phyloP scores from a whole-genome alignment of 2,888 invertebrate genomes.

The Nemotelus pantherinus region DNA sequence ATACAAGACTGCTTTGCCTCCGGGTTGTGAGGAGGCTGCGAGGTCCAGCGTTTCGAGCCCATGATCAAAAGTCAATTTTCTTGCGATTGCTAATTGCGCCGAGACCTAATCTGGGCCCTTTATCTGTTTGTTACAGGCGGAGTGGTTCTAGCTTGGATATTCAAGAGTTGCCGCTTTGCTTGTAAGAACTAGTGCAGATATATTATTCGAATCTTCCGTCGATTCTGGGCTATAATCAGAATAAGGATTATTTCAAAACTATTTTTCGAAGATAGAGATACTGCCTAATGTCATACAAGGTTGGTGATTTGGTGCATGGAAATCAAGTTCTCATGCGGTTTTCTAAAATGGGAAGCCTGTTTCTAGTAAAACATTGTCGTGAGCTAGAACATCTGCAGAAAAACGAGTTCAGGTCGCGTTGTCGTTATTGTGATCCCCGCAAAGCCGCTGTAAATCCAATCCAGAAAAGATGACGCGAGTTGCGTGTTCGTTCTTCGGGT shows the following conservation, averaged over 20 bases:
- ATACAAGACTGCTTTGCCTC: background rate
- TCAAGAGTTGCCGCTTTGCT: background rate
- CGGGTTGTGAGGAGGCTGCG: background rate
- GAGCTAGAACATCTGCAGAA: background rate
- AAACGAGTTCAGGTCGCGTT: slow-evolving; percentile 16
- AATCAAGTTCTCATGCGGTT: too few species aligned
- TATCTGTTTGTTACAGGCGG: background rate
- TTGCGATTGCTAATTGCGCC: slow-evolving; percentile 29
- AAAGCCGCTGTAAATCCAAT: slow-evolving; percentile 7
- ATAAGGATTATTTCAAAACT: too few species aligned
- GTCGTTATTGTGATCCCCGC: slow-evolving; percentile 23
- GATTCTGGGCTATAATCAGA: too few species aligned
- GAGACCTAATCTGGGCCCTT: slow-evolving; percentile 16
- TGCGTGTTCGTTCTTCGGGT: slow-evolving; percentile 13
- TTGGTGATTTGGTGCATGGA: too few species aligned
- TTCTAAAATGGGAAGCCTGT: too few species aligned
- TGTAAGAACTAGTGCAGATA: too few species aligned
- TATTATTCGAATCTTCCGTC: too few species aligned
- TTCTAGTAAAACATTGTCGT: too few species aligned
- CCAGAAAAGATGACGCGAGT: slow-evolving; percentile 32
- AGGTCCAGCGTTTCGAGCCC: slow-evolving; percentile 8
- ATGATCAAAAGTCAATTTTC: slow-evolving; percentile 30
- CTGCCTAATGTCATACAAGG: too few species aligned
- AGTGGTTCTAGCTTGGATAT: background rate
- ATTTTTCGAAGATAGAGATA: too few species aligned